Conservation (phyloP, 1,140 invertebrate genomes). For the Tetraneura akinire region DNA sequence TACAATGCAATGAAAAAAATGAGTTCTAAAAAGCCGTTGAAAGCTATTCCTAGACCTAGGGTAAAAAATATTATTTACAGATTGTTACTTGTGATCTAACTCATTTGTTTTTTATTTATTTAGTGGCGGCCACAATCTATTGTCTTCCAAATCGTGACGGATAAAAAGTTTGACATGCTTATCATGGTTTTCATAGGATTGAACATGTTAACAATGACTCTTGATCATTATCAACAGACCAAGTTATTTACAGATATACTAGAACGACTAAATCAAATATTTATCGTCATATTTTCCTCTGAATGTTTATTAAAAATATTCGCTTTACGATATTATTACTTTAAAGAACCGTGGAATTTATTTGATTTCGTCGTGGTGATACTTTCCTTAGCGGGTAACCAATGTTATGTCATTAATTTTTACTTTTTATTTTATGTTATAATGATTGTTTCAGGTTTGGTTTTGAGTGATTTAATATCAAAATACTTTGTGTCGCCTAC, state of each 20-base stretch:
- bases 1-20: conserved; percentile 99
- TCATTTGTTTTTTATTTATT: conserved; percentile 57
- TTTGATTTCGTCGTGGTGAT: conserved; percentile 99
- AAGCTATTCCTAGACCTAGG: conserved; percentile 95
- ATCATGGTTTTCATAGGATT: conserved; percentile 99
- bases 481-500: conserved; percentile 98
- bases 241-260: conserved; percentile 80
- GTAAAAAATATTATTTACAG: conserved; percentile 62
- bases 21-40: conserved; percentile 96
- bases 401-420: background rate
- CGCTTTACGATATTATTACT: conserved; percentile 95
- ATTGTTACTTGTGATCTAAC: background rate
- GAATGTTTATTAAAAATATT: conserved; percentile 98
- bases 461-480: conserved; percentile 93
- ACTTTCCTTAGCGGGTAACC: conserved; percentile 92
- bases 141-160: conserved; percentile 95
- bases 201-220: conserved; percentile 98
- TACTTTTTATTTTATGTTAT: conserved; percentile 24
- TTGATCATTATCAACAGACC: conserved; percentile 92
- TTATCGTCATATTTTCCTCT: conserved; percentile 96
- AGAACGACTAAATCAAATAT: conserved; percentile 92
- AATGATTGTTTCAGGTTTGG: conserved; percentile 72
- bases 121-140: conserved; percentile 94
- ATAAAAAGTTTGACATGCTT: conserved; percentile 99
- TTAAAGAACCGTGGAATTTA: conserved; percentile 98